Conservation (phyloP, 2,113 vertebrate genomes). For the Archilochus colubris region DNA sequence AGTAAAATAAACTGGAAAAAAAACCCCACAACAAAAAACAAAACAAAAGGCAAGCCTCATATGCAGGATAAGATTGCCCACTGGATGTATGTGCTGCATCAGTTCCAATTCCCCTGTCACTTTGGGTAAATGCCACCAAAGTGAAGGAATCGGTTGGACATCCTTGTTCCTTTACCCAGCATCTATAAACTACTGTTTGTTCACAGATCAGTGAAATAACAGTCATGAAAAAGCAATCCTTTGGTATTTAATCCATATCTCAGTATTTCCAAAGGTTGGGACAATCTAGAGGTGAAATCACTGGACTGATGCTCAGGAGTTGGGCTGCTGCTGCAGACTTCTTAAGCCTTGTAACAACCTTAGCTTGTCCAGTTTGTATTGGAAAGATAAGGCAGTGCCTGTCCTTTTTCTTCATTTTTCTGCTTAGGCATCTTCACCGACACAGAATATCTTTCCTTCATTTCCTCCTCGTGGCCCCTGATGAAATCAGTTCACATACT, state of each 20-base stretch:
- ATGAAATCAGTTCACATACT: background rate
- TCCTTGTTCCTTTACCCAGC: background rate
- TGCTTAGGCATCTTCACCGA: background rate
- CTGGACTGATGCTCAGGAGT: background rate
- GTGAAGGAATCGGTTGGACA: background rate
- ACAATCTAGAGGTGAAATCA: rapidly evolving
- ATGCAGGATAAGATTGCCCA: background rate
- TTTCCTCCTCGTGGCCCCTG: background rate
- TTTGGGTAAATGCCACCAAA: background rate
- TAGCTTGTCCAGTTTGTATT: background rate
- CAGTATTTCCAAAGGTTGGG: background rate
- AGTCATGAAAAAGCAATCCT: background rate
- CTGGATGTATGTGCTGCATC: background rate
- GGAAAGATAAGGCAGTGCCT: background rate
- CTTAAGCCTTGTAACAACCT: background rate
- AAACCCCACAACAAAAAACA: background rate
- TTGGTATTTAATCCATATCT: background rate
- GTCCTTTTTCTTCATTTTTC: background rate
- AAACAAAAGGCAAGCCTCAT: background rate
- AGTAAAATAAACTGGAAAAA: background rate
- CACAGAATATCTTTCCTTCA: background rate
- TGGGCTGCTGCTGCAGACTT: background rate
- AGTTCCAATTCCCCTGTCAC: background rate
- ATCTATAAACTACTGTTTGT: background rate
- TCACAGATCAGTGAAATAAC: background rate